Evolutionary conservation across 2,888 invertebrate genomes (phyloP).

Genomic region (Campoplex nolae): DNA sequence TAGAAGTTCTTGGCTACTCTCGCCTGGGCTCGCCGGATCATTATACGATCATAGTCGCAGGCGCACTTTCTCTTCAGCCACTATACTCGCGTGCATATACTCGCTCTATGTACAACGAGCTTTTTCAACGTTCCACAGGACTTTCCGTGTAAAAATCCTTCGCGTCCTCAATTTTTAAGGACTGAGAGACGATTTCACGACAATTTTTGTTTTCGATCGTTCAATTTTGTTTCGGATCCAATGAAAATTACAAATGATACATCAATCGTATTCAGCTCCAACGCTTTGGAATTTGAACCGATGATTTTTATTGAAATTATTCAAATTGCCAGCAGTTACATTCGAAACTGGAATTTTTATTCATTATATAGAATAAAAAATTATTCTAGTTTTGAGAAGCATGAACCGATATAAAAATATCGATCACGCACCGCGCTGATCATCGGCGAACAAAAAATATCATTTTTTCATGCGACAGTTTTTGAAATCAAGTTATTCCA

Average conservation of each 20-base stretch:
- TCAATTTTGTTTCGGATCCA: background rate
- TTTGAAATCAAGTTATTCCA: background rate
- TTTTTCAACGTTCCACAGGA: conserved; percentile 14
- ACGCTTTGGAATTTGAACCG: background rate
- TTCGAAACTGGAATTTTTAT: too few species aligned
- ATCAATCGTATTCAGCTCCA: background rate
- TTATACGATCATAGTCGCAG: conserved; percentile 46
- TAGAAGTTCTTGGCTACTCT: conserved; percentile 80
- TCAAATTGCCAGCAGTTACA: background rate
- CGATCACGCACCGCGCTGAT: background rate
- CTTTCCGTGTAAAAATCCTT: conserved; percentile 2
- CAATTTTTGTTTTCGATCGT: background rate
- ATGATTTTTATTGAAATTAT: background rate
- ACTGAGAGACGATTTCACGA: background rate
- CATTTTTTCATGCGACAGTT: background rate
- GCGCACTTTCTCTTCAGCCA: conserved; percentile 77
- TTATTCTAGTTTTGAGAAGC: background rate
- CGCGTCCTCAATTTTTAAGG: background rate
- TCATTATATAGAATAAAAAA: background rate
- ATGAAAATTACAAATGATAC: background rate
- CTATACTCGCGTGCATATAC: conserved; percentile 30
- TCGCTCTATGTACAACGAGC: conserved; percentile 31
- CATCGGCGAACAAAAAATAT: background rate
- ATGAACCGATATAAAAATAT: background rate
- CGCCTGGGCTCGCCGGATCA: conserved; percentile 65